Base-by-base conservation (phyloP, 2,888 invertebrate species). In the Oscheius sp. region DNA sequence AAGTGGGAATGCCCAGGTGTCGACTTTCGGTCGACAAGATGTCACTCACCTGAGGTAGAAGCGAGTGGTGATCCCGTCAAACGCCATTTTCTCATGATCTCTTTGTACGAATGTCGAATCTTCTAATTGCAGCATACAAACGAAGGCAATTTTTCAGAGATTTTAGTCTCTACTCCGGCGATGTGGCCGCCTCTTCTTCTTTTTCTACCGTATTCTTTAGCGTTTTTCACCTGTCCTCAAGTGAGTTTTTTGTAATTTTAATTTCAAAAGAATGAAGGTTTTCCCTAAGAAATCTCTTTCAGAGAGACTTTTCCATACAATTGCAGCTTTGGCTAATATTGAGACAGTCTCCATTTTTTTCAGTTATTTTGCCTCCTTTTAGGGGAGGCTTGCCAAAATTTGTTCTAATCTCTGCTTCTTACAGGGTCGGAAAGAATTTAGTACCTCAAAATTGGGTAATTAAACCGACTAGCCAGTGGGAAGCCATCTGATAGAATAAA, bases 1-100 rank as follows among this genome's bases (percentile, higher is more conserved):
- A 61, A 31, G 55, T 33, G 55, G 55, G 29, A 29, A 37, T 31
- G 57, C 57, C 61, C n/a, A 45, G 61, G 61, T 61, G 61, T 61
- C 61, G 45, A 27, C 29, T 33, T 27, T 3, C 12, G 15, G 42
- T 17, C 42, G 27, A 15, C 45, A n/a, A 31, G 29, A n/a, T 42
- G 61, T 39, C 61, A 39, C 25, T 61, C 61, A 61, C 29, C 10
- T n/a, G 3, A 15, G 12, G 31, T n/a, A n/a, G n/a, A n/a, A n/a
- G n/a, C n/a, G n/a, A n/a, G n/a, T n/a, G n/a, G 53, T 20, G 23
- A n/a, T 34, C 34, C 5, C 55, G 5, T n/a, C 5, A 8, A n/a
- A n/a, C n/a, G n/a, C n/a, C n/a, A n/a, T n/a, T 20, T 34, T 55
- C 34, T 29, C 55, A 20, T 20, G 5, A 1, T 55, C n/a, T 55